phyloP scores from a whole-genome alignment of 2,113 vertebrate genomes.

The Pelvicachromis taeniatus region DNA sequence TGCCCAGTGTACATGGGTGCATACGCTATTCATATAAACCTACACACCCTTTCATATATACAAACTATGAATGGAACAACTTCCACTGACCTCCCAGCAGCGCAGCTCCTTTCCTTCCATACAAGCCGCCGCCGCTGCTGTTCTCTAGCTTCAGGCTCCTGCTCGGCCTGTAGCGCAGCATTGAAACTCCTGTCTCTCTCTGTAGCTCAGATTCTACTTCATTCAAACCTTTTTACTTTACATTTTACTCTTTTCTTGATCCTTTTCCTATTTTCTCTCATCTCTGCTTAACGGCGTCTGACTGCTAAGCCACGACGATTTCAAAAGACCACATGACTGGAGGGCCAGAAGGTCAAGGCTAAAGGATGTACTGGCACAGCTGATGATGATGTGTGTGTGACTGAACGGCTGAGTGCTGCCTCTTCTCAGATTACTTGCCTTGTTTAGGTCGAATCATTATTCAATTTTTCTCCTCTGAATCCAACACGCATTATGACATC shows the following conservation, averaged over 20 bases:
- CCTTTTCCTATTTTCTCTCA: background rate
- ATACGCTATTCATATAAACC: background rate
- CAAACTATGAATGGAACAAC: background rate
- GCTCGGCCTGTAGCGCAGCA: background rate
- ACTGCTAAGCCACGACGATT: background rate
- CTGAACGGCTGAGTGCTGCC: background rate
- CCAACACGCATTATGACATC: background rate
- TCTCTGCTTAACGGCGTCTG: background rate
- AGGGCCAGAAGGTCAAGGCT: slow-evolving; percentile 27
- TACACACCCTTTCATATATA: background rate
- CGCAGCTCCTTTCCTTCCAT: background rate
- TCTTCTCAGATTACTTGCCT: background rate
- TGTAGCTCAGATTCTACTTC: background rate
- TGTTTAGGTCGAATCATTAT: background rate
- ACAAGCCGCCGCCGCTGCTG: background rate
- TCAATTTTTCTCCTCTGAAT: background rate
- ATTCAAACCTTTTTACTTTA: background rate
- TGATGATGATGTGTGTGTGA: slow-evolving; percentile 15
- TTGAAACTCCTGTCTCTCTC: background rate
- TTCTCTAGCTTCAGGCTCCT: background rate
- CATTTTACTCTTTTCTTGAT: background rate
- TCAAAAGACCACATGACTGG: slow-evolving; percentile 9
- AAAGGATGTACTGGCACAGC: slow-evolving; percentile 43
- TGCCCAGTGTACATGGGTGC: background rate
- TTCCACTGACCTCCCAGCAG: slow-evolving; percentile 17